phyloP scores from a whole-genome alignment of 2,797 vertebrate species.

The Tapera naevia region DNA sequence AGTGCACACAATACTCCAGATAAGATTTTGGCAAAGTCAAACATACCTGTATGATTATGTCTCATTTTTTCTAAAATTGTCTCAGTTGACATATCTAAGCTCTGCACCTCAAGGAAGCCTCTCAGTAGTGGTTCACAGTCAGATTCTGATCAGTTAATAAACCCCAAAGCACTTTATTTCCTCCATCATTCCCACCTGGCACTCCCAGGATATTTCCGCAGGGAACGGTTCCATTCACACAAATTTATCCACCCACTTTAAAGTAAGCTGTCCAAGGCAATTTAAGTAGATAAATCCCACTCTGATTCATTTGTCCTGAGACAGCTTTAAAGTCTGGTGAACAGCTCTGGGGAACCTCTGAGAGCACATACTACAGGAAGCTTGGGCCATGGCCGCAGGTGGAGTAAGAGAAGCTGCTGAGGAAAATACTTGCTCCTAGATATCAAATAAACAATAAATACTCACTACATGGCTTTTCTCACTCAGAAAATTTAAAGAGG shows the following conservation, averaged over 20 bases:
- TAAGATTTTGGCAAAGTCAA: conserved; percentile 16
- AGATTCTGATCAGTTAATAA: neutral
- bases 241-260: neutral
- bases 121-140: neutral
- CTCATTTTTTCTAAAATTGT: neutral
- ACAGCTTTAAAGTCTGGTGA: neutral
- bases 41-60: neutral
- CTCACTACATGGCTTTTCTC: neutral
- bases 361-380: neutral
- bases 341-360: neutral
- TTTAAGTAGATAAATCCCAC: neutral
- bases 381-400: neutral
- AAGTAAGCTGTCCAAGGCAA: neutral
- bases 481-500: neutral
- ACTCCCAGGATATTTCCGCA: neutral
- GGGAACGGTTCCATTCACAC: neutral
- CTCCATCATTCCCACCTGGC: neutral
- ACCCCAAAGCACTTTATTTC: neutral
- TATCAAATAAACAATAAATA: neutral
- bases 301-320: neutral
- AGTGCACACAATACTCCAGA: neutral
- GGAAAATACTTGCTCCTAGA: neutral
- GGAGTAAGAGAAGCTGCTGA: neutral
- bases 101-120: neutral
- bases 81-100: neutral